Percentiles rank a stretch among this genome's conserved stretches.
phyloP scores from a whole-genome alignment of 2,113 vertebrate genomes.

The Cryptoleucopteryx plumbea region DNA sequence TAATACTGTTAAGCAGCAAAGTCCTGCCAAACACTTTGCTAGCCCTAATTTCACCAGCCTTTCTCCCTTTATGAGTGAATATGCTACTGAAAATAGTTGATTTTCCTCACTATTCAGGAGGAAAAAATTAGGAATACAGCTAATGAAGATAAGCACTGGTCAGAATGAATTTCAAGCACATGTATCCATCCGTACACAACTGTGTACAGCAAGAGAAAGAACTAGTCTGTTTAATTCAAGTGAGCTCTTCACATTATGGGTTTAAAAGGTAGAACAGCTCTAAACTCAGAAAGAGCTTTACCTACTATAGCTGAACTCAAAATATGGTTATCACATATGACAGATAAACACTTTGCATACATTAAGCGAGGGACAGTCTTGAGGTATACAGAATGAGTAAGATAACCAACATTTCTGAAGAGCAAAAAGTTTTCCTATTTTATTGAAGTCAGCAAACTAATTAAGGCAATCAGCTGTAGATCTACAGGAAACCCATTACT shows the following conservation, averaged over 20 bases:
- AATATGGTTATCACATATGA: neutral
- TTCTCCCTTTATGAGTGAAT: neutral
- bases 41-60: neutral
- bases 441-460: neutral
- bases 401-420: neutral
- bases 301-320: neutral
- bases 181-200: neutral
- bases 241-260: neutral
- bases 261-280: neutral
- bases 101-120: neutral
- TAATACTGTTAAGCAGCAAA: neutral
- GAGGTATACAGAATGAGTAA: neutral
- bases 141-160: neutral
- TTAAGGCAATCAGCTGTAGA: neutral
- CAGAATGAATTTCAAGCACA: neutral
- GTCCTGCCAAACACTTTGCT: neutral
- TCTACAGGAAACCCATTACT: neutral
- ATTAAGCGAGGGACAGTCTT: neutral
- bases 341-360: neutral
- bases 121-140: neutral
- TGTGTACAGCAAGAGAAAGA: neutral
- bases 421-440: neutral
- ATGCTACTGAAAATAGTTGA: neutral
- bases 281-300: neutral
- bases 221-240: neutral